Evolutionary conservation across 2,888 invertebrate genomes (phyloP).

Genomic region (Amiota mariae): DNA sequence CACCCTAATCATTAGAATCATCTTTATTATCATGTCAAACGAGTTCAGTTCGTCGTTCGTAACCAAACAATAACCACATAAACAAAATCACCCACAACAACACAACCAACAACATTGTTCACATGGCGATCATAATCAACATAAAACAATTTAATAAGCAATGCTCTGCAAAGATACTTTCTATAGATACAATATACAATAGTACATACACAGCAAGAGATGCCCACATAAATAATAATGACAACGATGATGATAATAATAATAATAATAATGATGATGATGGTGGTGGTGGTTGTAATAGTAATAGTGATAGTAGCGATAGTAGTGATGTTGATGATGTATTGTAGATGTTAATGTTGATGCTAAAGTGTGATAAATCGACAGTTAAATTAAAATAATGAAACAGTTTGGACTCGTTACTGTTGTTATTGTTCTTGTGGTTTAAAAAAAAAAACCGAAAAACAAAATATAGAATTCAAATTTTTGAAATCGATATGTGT

Average conservation of each 20-base stretch:
- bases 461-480: too few relatives aligned
- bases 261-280: neutral
- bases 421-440: too few relatives aligned
- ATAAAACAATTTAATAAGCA: constrained; percentile 21
- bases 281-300: neutral
- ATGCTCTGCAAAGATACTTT: neutral
- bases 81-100: neutral
- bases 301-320: neutral
- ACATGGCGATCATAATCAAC: constrained; percentile 15
- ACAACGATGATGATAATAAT: neutral
- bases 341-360: constrained; percentile 42
- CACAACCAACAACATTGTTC: neutral
- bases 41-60: too few relatives aligned
- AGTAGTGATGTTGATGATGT: constrained; percentile 14
- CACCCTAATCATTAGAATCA: constrained; percentile 9
- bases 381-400: constrained; percentile 59
- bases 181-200: too few relatives aligned
- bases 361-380: constrained; percentile 61
- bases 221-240: constrained; percentile 7
- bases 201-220: neutral
- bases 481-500: too few relatives aligned
- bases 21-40: neutral
- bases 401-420: constrained; percentile 6
- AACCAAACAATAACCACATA: too few relatives aligned
- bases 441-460: too few relatives aligned